These are phyloP conservation scores for Maniola jurtina DNA, from an alignment of 1,140 invertebrate genomes.

Conservation along the genomic window DNA sequence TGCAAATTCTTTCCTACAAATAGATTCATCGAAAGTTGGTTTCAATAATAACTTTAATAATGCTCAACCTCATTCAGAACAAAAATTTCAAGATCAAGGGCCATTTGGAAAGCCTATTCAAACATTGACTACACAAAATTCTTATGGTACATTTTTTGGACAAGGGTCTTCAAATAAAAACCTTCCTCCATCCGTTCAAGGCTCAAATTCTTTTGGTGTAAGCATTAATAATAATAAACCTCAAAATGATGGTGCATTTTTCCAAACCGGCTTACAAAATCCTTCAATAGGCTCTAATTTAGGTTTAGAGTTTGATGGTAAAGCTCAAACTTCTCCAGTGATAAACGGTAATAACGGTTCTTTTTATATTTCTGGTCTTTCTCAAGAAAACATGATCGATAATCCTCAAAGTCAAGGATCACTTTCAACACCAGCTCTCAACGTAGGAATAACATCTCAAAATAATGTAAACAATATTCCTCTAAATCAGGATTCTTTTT, in stretches of 20 bases:
- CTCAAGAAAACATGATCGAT: too few relatives aligned
- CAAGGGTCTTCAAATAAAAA: background rate
- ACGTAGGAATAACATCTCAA: background rate
- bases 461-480: background rate
- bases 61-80: slow-evolving; percentile 32
- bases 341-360: too few relatives aligned
- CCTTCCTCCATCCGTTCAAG: slow-evolving; percentile 2
- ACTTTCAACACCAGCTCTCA: background rate
- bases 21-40: background rate
- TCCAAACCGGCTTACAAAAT: too few relatives aligned
- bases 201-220: background rate
- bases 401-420: background rate
- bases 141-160: slow-evolving; percentile 17
- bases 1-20: background rate
- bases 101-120: slow-evolving; percentile 22
- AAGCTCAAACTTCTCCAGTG: too few relatives aligned
- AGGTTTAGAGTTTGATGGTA: too few relatives aligned
- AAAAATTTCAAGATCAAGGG: slow-evolving; percentile 33
- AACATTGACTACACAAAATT: slow-evolving; percentile 19
- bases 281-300: too few relatives aligned
- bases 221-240: background rate
- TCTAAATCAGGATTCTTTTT: background rate
- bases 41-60: background rate
- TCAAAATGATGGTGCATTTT: too few relatives aligned
- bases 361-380: too few relatives aligned